Percentiles rank a stretch among this genome's conserved stretches.
Evolutionary conservation across 2,113 vertebrate genomes (phyloP).

Genomic region (Cyphomyrus discorhynchus): DNA sequence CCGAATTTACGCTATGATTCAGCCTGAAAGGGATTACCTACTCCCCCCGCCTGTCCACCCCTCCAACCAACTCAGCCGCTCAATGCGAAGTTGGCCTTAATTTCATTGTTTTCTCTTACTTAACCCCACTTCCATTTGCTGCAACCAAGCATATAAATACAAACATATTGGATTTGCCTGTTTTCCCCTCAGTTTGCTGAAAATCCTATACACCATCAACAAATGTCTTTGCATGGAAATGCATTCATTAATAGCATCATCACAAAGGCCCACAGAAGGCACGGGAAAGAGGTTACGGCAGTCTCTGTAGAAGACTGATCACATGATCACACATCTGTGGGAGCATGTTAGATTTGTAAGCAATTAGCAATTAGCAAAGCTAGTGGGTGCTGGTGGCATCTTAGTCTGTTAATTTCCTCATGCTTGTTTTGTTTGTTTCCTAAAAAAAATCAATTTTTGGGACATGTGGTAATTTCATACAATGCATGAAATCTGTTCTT

Average conservation of each 20-base stretch:
- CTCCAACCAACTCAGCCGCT: not conserved
- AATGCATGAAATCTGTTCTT: not conserved
- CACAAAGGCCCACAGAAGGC: not conserved
- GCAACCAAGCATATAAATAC: not conserved
- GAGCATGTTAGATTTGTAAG: not conserved
- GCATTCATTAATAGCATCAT: not conserved
- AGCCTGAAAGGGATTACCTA: not conserved
- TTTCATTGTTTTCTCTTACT: not conserved
- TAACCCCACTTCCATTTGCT: not conserved
- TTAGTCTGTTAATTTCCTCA: not conserved
- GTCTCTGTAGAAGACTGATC: not conserved
- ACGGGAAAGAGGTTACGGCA: not conserved
- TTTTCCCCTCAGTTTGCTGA: not conserved
- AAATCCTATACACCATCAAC: not conserved
- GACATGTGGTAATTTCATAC: not conserved
- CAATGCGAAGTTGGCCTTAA: not conserved
- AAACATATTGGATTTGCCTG: not conserved
- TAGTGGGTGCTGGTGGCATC: not conserved
- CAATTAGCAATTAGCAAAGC: not conserved
- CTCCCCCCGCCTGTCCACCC: not conserved
- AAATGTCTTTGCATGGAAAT: not conserved
- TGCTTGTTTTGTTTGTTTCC: constrained; percentile 31
- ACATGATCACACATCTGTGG: not conserved
- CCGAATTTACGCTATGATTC: not conserved
- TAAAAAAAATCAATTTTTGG: not conserved